phyloP scores from a whole-genome alignment of 1,140 invertebrate genomes.

The Lepidurus arcticus region DNA sequence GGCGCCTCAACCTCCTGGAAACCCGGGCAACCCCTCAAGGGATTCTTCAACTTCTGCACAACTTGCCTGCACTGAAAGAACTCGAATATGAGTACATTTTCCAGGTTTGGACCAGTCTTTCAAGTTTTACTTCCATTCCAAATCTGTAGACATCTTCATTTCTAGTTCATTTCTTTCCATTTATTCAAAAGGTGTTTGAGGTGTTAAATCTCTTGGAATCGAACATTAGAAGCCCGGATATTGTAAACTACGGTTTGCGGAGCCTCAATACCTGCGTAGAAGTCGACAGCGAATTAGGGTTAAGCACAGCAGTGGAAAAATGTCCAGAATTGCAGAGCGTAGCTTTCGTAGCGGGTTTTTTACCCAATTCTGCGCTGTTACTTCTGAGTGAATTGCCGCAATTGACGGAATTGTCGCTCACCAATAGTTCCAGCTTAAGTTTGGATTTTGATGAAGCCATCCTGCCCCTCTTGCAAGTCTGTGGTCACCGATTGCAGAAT shows the following conservation, averaged over 20 bases:
- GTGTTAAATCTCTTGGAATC: neutral
- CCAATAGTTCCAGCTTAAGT: conserved; percentile 35
- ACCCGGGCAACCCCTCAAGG: conserved; percentile 39
- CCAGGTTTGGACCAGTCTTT: conserved; percentile 31
- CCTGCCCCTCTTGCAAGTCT: conserved; percentile 42
- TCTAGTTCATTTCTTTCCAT: neutral
- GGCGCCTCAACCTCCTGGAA: conserved; percentile 40
- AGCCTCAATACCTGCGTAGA: conserved; percentile 24
- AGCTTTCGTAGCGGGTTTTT: conserved; percentile 15
- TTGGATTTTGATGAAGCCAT: conserved; percentile 44
- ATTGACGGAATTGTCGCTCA: conserved; percentile 29
- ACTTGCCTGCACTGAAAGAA: conserved; percentile 40
- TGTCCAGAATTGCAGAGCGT: conserved; percentile 39
- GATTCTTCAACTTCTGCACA: conserved; percentile 38
- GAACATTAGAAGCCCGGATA: conserved; percentile 27
- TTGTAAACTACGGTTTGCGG: conserved; percentile 31
- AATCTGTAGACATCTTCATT: too few relatives aligned
- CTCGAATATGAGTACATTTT: conserved; percentile 44
- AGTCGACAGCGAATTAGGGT: conserved; percentile 35
- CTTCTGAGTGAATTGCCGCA: conserved; percentile 23
- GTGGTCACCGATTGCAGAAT: conserved; percentile 41
- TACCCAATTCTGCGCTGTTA: conserved; percentile 26
- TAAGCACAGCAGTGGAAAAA: conserved; percentile 39
- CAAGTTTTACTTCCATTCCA: neutral
- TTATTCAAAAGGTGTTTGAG: conserved; percentile 13